phyloP scores from a whole-genome alignment of 2,797 vertebrate genomes.

The Ctenopoma kingsleyae region DNA sequence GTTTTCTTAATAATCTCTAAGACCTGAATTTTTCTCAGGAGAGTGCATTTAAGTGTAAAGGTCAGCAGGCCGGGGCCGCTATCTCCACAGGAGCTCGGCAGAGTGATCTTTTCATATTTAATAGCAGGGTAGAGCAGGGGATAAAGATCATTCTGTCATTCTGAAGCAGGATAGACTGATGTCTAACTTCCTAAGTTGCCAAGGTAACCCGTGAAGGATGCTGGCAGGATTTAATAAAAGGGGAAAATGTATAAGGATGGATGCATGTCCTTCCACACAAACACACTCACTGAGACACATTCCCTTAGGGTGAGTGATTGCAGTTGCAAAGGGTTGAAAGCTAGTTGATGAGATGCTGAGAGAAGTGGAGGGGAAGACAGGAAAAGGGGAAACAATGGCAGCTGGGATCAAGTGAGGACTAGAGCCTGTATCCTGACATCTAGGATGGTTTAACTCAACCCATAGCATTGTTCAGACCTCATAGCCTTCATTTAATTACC shows the following conservation, averaged over 20 bases:
- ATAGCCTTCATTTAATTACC: conserved; percentile 35
- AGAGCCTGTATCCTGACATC: conserved; percentile 44
- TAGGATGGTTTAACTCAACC: conserved; percentile 29
- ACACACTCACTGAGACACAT: conserved; percentile 24
- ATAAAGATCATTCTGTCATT: conserved; percentile 47
- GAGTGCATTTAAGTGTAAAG: conserved; percentile 50
- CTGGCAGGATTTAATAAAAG: conserved; percentile 57
- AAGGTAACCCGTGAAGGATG: conserved; percentile 64
- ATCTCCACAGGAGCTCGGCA: conserved; percentile 16
- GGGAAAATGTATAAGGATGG: conserved; percentile 41
- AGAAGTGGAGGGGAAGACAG: conserved; percentile 21
- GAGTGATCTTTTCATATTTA: conserved; percentile 56
- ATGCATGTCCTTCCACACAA: conserved; percentile 46
- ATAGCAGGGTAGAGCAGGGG: conserved; percentile 16
- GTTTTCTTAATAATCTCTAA: conserved; percentile 18
- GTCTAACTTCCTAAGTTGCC: conserved; percentile 58
- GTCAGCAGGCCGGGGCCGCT: conserved; percentile 42
- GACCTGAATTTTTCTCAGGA: conserved; percentile 13
- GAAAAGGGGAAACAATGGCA: conserved; percentile 35
- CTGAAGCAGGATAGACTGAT: conserved; percentile 42
- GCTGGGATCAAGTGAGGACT: conserved; percentile 62
- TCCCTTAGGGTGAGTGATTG: conserved; percentile 72
- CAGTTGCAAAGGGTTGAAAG: conserved; percentile 45
- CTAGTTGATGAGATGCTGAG: conserved; percentile 64
- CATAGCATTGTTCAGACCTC: conserved; percentile 13